Conservation (phyloP, 35 echinoderm and acorn worm species). For the Holothuria glaberrima region DNA sequence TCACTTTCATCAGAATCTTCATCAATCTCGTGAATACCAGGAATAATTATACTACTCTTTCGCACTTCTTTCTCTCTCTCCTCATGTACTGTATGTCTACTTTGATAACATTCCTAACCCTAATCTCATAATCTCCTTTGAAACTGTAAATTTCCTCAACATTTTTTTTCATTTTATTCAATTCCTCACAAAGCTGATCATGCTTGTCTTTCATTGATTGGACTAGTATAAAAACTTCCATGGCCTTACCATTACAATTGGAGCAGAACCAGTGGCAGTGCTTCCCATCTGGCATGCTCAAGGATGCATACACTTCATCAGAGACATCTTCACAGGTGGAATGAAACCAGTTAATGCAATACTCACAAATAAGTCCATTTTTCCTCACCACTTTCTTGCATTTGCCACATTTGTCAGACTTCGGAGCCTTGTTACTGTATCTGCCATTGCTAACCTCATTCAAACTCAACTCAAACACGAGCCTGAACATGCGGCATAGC, state of each 20-base stretch:
- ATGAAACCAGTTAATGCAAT: conserved; percentile 4
- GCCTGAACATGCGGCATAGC: no score
- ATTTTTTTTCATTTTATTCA: background rate
- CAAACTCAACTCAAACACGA: no score
- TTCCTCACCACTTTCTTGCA: no score
- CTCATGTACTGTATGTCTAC: background rate
- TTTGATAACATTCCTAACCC: conserved; percentile 9
- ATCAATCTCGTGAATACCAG: background rate
- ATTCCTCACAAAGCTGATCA: conserved; percentile 14
- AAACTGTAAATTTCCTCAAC: conserved; percentile 21
- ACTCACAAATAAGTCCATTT: background rate
- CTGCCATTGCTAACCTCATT: no score
- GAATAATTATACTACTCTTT: conserved; percentile 9
- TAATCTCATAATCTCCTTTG: conserved; percentile 14
- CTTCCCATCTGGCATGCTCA: conserved; percentile 32
- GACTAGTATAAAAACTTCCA: conserved; percentile 10
- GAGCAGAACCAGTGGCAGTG: conserved; percentile 38
- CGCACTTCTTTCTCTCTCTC: background rate
- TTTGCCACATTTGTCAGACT: no score
- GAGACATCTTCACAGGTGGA: conserved; percentile 34
- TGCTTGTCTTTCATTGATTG: conserved; percentile 30
- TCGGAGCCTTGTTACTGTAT: no score
- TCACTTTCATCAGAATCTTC: background rate
- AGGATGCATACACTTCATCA: conserved; percentile 26
- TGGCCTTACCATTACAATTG: conserved; percentile 6